Percentiles rank a stretch among this genome's conserved stretches.
phyloP scores from a whole-genome alignment of 2,888 invertebrate species.

The Alloplasta piceator region DNA sequence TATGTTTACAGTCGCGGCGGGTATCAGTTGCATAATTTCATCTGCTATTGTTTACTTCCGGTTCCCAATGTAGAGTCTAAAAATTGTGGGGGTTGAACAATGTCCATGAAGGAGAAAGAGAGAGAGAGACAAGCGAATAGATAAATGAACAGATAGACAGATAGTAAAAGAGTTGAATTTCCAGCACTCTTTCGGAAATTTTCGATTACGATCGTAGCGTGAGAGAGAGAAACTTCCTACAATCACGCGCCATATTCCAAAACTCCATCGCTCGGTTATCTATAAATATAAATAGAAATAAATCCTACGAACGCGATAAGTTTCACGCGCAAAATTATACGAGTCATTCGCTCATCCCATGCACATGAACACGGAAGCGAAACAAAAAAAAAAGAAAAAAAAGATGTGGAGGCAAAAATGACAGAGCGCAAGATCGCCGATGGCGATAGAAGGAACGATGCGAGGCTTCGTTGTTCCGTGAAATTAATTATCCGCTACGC shows the following conservation, averaged over 20 bases:
- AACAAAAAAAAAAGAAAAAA: no score
- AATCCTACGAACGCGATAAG: slow-evolving; percentile 14
- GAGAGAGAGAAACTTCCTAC: not conserved
- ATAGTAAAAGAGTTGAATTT: not conserved
- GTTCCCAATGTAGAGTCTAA: slow-evolving; percentile 33
- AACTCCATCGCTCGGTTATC: not conserved
- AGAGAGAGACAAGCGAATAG: slow-evolving; percentile 14
- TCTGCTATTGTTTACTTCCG: slow-evolving; percentile 59
- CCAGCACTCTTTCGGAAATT: slow-evolving; percentile 47
- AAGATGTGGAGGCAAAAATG: slow-evolving; percentile 16
- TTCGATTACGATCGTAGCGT: slow-evolving; percentile 32
- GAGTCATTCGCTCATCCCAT: slow-evolving; percentile 10
- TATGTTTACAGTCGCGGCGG: not conserved
- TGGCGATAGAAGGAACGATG: slow-evolving; percentile 18
- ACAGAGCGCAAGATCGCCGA: slow-evolving; percentile 25
- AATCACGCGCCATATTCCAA: slow-evolving; percentile 33
- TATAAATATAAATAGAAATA: not conserved
- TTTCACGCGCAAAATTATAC: not conserved
- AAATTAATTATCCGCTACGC: not conserved
- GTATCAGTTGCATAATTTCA: slow-evolving; percentile 55
- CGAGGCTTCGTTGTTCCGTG: slow-evolving; percentile 4
- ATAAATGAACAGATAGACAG: slow-evolving; percentile 8
- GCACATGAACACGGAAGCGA: slow-evolving; percentile 16
- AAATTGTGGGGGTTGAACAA: no score
- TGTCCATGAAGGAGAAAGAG: not conserved